These are phyloP conservation scores for Dasysyrphus albostriatus DNA, from an alignment of 2,888 invertebrate species.

Conservation along the genomic window DNA sequence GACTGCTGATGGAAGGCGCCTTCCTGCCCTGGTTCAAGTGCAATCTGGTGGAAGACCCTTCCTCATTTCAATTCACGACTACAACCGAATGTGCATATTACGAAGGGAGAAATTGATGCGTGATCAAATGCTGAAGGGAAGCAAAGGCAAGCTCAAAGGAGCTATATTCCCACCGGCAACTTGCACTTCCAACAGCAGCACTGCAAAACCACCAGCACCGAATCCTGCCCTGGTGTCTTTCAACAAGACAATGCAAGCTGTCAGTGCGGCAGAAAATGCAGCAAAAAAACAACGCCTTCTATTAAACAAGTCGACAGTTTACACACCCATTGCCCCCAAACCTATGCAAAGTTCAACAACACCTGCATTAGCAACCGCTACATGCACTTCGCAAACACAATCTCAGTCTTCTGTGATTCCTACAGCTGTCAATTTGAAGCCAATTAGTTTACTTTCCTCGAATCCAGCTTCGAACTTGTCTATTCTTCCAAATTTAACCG, in stretches of 20 bases:
- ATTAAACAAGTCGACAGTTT: slow-evolving; percentile 38
- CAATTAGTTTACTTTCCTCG: slow-evolving; percentile 47
- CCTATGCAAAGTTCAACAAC: slow-evolving; percentile 46
- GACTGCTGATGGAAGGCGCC: slow-evolving; percentile 86
- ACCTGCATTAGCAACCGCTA: slow-evolving; percentile 60
- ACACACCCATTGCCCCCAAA: slow-evolving; percentile 55
- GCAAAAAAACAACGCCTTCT: slow-evolving; percentile 55
- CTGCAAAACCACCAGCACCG: not conserved
- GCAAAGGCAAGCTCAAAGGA: slow-evolving; percentile 76
- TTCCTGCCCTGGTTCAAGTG: slow-evolving; percentile 89
- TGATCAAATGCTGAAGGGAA: slow-evolving; percentile 84
- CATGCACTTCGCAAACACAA: slow-evolving; percentile 60
- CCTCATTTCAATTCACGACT: slow-evolving; percentile 91
- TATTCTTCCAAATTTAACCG: slow-evolving; percentile 45
- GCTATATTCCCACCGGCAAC: slow-evolving; percentile 38
- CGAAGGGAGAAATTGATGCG: slow-evolving; percentile 88
- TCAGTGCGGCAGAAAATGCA: slow-evolving; percentile 32
- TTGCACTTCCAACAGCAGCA: slow-evolving; percentile 54
- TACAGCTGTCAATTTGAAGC: slow-evolving; percentile 45
- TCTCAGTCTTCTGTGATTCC: slow-evolving; percentile 69
- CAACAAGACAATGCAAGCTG: slow-evolving; percentile 64
- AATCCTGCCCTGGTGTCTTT: slow-evolving; percentile 45
- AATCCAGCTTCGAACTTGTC: slow-evolving; percentile 31
- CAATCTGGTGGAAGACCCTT: slow-evolving; percentile 91
- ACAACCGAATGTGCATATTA: slow-evolving; percentile 91